Conservation (phyloP, 2,888 invertebrate species). For the Lithophane semibrunnea region DNA sequence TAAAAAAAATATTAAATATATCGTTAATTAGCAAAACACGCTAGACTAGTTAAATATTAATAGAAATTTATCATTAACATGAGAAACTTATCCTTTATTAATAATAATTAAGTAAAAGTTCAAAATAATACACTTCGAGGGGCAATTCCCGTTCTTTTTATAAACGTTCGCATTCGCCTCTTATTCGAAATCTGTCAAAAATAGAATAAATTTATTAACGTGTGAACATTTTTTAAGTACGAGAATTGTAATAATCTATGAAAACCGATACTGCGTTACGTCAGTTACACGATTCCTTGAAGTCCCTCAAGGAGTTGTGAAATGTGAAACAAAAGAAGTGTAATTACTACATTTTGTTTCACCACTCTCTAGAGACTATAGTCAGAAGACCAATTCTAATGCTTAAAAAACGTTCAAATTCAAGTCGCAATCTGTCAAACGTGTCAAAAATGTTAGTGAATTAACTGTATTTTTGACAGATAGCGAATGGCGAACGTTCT, state of each 20-base stretch:
- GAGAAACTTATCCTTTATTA: background rate
- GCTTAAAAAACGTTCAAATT: no score
- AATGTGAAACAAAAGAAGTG: background rate
- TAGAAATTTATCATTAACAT: background rate
- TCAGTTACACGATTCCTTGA: background rate
- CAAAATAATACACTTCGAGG: background rate
- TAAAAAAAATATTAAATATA: background rate
- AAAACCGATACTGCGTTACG: background rate
- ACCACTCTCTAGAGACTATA: background rate
- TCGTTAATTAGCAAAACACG: constrained; percentile 24
- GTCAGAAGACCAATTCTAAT: no score
- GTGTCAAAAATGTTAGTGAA: no score
- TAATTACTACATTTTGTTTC: background rate
- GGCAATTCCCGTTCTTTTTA: no score
- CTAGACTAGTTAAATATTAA: constrained; percentile 25
- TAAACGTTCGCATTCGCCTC: no score
- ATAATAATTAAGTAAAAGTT: constrained; percentile 8
- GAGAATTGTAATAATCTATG: no score
- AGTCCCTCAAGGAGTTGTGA: background rate
- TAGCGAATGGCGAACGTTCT: no score
- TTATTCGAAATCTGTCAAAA: no score
- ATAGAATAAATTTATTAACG: no score
- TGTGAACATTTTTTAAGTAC: no score
- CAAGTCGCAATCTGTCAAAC: no score
- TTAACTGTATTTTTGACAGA: no score